phyloP scores from a whole-genome alignment of 2,888 invertebrate genomes.

The Dryobotodes eremita region DNA sequence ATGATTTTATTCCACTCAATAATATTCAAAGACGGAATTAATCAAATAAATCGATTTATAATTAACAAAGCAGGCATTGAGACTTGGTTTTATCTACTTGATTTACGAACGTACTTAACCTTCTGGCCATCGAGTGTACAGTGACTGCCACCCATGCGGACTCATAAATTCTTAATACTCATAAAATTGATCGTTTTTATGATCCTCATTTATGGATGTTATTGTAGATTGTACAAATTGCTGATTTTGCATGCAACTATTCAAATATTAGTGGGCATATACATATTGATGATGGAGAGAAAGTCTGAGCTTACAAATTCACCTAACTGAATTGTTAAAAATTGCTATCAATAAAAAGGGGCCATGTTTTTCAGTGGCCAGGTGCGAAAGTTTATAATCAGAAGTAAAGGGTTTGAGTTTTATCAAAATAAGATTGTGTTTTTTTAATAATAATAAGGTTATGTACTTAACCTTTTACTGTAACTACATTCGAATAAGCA shows the following conservation, averaged over 20 bases:
- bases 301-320: background rate
- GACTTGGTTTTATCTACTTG: constrained; percentile 53
- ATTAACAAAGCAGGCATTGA: constrained; percentile 63
- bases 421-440: background rate
- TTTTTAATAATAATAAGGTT: background rate
- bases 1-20: constrained; percentile 32
- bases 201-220: constrained; percentile 39
- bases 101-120: constrained; percentile 57
- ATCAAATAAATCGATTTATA: constrained; percentile 60
- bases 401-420: background rate
- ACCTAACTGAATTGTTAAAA: background rate
- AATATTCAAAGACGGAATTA: constrained; percentile 46
- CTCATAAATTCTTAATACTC: constrained; percentile 45
- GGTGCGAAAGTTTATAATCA: background rate
- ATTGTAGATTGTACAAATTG: constrained; percentile 45
- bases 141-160: constrained; percentile 46
- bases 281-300: constrained; percentile 6
- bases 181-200: constrained; percentile 59
- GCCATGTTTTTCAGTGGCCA: background rate
- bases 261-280: background rate
- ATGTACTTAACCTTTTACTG: background rate
- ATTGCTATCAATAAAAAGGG: background rate
- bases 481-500: background rate
- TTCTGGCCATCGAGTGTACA: constrained; percentile 25
- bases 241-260: constrained; percentile 22